phyloP scores from a whole-genome alignment of 2,797 vertebrate genomes.

The Molossus molossus region DNA sequence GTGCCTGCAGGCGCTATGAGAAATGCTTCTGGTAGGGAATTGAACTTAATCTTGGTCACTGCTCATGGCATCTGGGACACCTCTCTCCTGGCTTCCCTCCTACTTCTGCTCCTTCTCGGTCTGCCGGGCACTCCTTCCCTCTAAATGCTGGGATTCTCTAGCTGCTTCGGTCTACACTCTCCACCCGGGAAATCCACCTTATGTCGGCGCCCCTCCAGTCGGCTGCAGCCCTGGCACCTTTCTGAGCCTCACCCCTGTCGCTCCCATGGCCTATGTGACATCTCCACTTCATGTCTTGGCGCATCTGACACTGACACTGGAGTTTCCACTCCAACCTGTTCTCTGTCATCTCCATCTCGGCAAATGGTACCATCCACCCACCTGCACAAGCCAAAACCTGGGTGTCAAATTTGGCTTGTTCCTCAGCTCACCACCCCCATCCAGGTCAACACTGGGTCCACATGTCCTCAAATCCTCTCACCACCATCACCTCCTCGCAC shows the following conservation, averaged over 20 bases:
- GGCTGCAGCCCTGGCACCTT: not conserved
- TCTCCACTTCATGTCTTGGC: not conserved
- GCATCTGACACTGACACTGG: not conserved
- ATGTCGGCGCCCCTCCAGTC: not conserved
- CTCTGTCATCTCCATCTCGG: not conserved
- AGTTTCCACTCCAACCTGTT: not conserved
- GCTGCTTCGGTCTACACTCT: not conserved
- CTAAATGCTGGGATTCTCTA: not conserved
- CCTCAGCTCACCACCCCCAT: too few relatives aligned
- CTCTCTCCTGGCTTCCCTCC: not conserved
- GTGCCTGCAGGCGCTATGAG: not conserved
- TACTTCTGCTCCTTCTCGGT: not conserved
- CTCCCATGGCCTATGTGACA: not conserved
- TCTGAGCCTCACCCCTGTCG: not conserved
- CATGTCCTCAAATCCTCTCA: not conserved
- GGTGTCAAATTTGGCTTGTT: too few relatives aligned
- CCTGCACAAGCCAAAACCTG: not conserved
- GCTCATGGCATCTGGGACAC: not conserved
- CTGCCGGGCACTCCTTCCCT: not conserved
- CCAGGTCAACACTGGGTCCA: not conserved
- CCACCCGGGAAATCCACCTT: not conserved
- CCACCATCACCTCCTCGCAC: not conserved
- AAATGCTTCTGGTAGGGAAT: rapidly evolving
- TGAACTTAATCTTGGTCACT: rapidly evolving
- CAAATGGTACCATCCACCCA: not conserved